Evolutionary conservation across 2,797 vertebrate genomes (phyloP).

Genomic region (Jordanella pulchra): DNA sequence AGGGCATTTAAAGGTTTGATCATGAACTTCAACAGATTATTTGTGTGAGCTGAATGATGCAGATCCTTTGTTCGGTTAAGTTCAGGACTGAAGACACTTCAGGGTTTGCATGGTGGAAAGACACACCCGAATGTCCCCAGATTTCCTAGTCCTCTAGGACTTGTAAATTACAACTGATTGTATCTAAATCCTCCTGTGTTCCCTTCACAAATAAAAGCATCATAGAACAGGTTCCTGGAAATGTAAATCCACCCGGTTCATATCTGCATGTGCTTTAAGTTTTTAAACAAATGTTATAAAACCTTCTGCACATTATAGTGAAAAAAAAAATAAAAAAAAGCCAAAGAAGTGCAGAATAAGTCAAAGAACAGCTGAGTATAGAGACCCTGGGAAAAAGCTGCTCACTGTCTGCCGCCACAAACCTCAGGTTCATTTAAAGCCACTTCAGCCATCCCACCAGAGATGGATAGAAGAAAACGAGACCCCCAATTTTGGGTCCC

Average conservation of each 20-base stretch:
- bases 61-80: background rate
- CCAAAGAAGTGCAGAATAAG: background rate
- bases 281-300: slow-evolving; percentile 13
- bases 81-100: background rate
- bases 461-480: slow-evolving; percentile 56
- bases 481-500: slow-evolving; percentile 75
- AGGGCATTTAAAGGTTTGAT: slow-evolving; percentile 26
- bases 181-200: slow-evolving; percentile 63
- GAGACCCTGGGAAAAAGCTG: slow-evolving; percentile 47
- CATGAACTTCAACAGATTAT: slow-evolving; percentile 14
- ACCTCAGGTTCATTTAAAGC: slow-evolving; percentile 64
- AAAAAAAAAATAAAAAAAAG: background rate
- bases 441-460: slow-evolving; percentile 60
- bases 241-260: slow-evolving; percentile 29
- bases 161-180: slow-evolving; percentile 26
- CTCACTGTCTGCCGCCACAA: slow-evolving; percentile 49
- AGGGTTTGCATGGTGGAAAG: background rate
- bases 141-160: background rate
- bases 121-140: background rate
- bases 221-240: slow-evolving; percentile 44
- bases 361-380: slow-evolving; percentile 22
- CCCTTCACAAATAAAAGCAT: slow-evolving; percentile 64
- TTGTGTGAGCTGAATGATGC: slow-evolving; percentile 9
- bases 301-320: background rate
- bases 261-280: slow-evolving; percentile 6